Conservation (phyloP, 2,888 invertebrate genomes). For the Microctonus hyperodae region DNA sequence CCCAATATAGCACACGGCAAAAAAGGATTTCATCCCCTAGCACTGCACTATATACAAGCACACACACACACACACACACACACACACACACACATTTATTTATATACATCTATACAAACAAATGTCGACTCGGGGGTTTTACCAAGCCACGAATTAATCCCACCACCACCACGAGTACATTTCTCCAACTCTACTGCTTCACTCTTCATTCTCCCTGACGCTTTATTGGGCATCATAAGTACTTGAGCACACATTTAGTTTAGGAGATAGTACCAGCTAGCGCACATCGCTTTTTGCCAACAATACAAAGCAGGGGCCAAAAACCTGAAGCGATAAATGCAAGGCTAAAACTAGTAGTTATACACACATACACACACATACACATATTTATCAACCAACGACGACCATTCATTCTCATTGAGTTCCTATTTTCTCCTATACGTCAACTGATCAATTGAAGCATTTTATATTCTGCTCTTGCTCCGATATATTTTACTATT, state of each 20-base stretch:
- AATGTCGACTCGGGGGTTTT: constrained; percentile 13
- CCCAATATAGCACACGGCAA: constrained; percentile 7
- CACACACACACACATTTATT: no score
- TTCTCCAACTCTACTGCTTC: constrained; percentile 44
- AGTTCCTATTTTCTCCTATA: constrained; percentile 4
- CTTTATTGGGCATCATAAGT: constrained; percentile 59
- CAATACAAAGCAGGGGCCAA: constrained; percentile 48
- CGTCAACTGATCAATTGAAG: constrained; percentile 20
- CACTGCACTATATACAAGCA: not conserved
- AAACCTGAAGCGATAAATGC: constrained; percentile 26
- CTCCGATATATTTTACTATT: constrained; percentile 16
- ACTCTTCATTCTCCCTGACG: constrained; percentile 55
- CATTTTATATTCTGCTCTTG: constrained; percentile 3
- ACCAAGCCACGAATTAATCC: constrained; percentile 28
- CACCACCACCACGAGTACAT: constrained; percentile 14
- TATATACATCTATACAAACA: constrained; percentile 9
- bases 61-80: no score
- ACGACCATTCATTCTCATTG: constrained; percentile 19
- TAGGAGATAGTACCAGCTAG: constrained; percentile 31
- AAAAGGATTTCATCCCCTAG: no score
- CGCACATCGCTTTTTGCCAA: constrained; percentile 43
- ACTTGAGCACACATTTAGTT: constrained; percentile 56
- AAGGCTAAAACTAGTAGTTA: constrained; percentile 22
- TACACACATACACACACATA: constrained; percentile 14
- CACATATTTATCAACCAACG: constrained; percentile 5